Percentiles rank a stretch among this genome's conserved stretches.
These are phyloP conservation scores for Mandrillus leucophaeus DNA, from an alignment of 2,113 vertebrate species.

Conservation along the genomic window DNA sequence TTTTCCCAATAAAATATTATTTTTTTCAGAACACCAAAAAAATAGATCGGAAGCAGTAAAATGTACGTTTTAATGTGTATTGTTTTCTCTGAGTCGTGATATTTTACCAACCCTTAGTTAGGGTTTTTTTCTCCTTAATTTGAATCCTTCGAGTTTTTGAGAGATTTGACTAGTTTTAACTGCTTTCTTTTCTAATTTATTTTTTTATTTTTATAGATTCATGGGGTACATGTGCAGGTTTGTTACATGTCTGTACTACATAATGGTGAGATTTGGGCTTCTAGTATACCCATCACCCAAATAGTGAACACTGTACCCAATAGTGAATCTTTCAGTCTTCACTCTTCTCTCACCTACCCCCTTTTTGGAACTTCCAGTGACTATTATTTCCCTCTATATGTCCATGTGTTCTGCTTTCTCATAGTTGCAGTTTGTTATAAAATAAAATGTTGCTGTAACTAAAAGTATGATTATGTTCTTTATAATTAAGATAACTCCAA, in stretches of 20 bases:
- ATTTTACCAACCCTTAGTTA: background rate
- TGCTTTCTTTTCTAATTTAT: background rate
- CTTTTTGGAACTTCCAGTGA: too few species aligned
- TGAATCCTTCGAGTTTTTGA: slow-evolving; percentile 31
- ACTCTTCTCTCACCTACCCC: too few species aligned
- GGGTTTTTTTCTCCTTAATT: background rate
- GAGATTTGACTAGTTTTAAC: background rate
- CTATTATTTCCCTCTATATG: too few species aligned
- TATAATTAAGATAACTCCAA: background rate
- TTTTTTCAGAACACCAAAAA: background rate
- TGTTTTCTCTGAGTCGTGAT: background rate
- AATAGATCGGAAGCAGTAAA: background rate
- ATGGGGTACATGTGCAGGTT: too few species aligned
- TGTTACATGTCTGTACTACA: too few species aligned
- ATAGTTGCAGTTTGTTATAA: background rate
- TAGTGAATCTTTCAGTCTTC: too few species aligned
- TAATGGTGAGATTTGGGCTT: too few species aligned
- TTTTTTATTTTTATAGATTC: too few species aligned
- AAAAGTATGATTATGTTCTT: background rate
- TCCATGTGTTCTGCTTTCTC: too few species aligned
- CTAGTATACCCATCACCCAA: too few species aligned
- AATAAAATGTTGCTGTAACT: background rate
- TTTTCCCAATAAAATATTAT: background rate
- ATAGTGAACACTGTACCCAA: too few species aligned
- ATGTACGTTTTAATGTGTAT: background rate